A percentile compares a stretch with the other conserved stretches of the same genome.
phyloP scores from a whole-genome alignment of 1,140 invertebrate species.

The Diorhabda elongata region DNA sequence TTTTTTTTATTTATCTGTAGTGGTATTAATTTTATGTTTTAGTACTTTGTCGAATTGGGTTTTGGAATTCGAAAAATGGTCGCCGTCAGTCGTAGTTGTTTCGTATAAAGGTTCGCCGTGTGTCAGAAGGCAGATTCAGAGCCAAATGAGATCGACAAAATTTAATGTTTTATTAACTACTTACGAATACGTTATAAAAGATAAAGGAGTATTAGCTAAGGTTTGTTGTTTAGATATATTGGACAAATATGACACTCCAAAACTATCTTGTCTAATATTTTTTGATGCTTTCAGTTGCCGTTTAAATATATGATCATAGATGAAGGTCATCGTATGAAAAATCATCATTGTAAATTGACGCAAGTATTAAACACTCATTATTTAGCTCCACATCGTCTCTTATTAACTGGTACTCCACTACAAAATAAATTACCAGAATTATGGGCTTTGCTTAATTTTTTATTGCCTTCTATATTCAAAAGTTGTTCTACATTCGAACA shows the following conservation, averaged over 20 bases:
- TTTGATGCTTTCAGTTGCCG: constrained; percentile 6
- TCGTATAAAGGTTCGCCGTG: constrained; percentile 94
- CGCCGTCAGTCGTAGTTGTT: constrained; percentile 96
- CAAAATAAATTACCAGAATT: constrained; percentile 73
- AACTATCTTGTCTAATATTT: neutral
- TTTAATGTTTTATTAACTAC: constrained; percentile 98
- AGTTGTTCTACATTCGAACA: constrained; percentile 30
- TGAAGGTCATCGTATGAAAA: constrained; percentile 99
- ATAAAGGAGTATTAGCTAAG: constrained; percentile 60
- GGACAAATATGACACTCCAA: no score
- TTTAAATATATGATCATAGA: constrained; percentile 99
- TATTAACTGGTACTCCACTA: constrained; percentile 76
- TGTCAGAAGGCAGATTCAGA: constrained; percentile 76
- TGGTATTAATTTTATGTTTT: constrained; percentile 34
- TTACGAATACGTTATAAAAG: constrained; percentile 94
- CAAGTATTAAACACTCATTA: constrained; percentile 62
- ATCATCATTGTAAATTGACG: constrained; percentile 98
- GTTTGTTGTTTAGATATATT: neutral
- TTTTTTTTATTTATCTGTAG: constrained; percentile 46
- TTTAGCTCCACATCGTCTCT: constrained; percentile 50
- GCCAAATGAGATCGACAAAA: constrained; percentile 85
- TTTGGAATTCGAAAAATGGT: constrained; percentile 99
- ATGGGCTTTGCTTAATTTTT: constrained; percentile 70
- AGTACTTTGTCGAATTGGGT: constrained; percentile 99
- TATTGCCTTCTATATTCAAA: constrained; percentile 66